A percentile compares a stretch with the other conserved stretches of the same genome.
Conservation (phyloP, 1,140 invertebrate species). For the Drosophila lacteicornis region DNA sequence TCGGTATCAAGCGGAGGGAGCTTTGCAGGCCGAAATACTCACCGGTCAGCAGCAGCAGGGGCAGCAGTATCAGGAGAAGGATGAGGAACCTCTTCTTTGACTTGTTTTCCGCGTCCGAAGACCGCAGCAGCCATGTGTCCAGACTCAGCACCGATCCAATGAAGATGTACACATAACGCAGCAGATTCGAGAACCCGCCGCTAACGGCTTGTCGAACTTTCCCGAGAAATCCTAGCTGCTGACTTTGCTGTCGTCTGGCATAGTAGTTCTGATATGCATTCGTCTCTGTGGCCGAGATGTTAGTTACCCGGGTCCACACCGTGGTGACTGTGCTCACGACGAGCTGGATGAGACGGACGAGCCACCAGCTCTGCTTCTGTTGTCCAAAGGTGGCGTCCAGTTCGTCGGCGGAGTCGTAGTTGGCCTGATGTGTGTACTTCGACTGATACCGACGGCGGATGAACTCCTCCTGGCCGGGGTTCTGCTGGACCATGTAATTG, state of each 20-base stretch:
- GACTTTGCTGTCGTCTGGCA: conserved; percentile 24
- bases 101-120: conserved; percentile 65
- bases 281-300: conserved; percentile 40
- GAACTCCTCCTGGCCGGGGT: conserved; percentile 75
- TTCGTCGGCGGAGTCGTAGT: conserved; percentile 82
- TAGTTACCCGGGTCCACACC: conserved; percentile 58
- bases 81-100: conserved; percentile 81
- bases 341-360: conserved; percentile 61
- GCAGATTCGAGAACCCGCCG: conserved; percentile 51
- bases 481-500: conserved; percentile 72
- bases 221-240: conserved; percentile 37
- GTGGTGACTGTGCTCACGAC: conserved; percentile 60
- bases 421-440: conserved; percentile 40
- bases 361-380: conserved; percentile 65
- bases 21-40: conserved; percentile 63
- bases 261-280: conserved; percentile 64
- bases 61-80: conserved; percentile 84
- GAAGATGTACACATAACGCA: conserved; percentile 69
- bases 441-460: conserved; percentile 78
- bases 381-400: conserved; percentile 58
- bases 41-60: conserved; percentile 85
- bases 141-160: conserved; percentile 84
- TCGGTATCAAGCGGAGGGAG: conserved; percentile 1
- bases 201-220: conserved; percentile 29
- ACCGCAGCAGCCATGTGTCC: conserved; percentile 85